Evolutionary conservation across 2,888 invertebrate genomes (phyloP).

Genomic region (Rhodophaea formosa): DNA sequence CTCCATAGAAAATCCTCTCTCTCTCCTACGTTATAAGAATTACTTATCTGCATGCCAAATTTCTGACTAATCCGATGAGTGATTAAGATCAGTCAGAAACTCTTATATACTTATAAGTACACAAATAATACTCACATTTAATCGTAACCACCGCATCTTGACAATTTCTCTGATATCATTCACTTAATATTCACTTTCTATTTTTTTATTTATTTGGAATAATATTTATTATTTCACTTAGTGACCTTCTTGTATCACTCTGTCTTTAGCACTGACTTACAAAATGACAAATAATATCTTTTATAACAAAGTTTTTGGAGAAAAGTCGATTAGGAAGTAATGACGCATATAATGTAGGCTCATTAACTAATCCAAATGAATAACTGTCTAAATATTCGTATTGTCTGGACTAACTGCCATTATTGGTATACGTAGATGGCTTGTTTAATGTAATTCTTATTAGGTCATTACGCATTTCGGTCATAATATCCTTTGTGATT

Average conservation of each 20-base stretch:
- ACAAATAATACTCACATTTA: constrained; percentile 6
- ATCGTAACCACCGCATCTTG: constrained; percentile 5
- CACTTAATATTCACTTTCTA: not conserved
- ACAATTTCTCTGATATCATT: not conserved
- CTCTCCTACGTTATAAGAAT: too few relatives aligned
- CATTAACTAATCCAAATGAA: constrained; percentile 12
- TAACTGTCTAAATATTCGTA: constrained; percentile 5
- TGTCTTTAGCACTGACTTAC: not conserved
- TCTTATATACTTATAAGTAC: too few relatives aligned
- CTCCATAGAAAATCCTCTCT: too few relatives aligned
- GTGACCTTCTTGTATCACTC: not conserved
- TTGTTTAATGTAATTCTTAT: not conserved
- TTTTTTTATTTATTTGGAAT: not conserved
- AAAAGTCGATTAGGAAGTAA: not conserved
- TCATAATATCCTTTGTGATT: too few relatives aligned
- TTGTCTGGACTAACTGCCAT: not conserved
- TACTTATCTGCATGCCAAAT: too few relatives aligned
- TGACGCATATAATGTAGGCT: not conserved
- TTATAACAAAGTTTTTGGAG: constrained; percentile 1
- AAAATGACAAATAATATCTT: not conserved
- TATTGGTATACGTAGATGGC: not conserved
- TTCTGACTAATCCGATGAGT: too few relatives aligned
- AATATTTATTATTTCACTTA: not conserved
- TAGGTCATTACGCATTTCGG: not conserved
- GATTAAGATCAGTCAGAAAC: too few relatives aligned